Conservation (phyloP, 2,113 vertebrate species). For the Malurus alboscapulatus region DNA sequence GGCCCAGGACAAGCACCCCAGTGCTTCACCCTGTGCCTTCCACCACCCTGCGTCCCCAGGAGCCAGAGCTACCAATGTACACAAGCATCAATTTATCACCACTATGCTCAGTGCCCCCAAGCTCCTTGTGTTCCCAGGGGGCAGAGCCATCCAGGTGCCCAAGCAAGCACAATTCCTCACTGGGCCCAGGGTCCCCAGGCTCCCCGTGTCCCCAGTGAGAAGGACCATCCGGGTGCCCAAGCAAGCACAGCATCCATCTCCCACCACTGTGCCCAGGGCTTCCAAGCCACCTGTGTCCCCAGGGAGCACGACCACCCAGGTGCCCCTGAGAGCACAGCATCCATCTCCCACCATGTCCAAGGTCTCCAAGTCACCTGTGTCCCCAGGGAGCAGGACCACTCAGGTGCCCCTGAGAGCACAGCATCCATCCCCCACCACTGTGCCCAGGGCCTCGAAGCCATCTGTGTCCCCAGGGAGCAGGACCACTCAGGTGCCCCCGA, state of each 20-base stretch:
- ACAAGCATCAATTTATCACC: too few relatives aligned
- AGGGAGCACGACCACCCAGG: neutral
- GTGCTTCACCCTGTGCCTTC: neutral
- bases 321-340: neutral
- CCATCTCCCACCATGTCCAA: neutral
- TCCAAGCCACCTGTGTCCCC: too few relatives aligned
- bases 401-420: neutral
- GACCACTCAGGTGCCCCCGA: neutral
- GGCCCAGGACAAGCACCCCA: neutral
- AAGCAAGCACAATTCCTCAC: neutral
- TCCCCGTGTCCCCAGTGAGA: neutral
- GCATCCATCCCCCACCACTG: rapidly evolving
- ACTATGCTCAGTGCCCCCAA: neutral
- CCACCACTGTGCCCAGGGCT: neutral
- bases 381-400: neutral
- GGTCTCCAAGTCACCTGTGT: neutral
- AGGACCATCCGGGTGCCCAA: neutral
- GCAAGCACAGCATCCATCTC: neutral
- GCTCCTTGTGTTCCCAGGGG: neutral
- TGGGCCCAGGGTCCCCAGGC: neutral
- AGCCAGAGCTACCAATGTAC: too few relatives aligned
- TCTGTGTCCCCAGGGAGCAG: neutral
- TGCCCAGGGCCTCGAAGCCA: too few relatives aligned
- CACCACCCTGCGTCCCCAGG: neutral
- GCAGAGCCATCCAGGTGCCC: neutral